A percentile compares a stretch with the other conserved stretches of the same genome.
Conservation (phyloP, 2,113 vertebrate genomes). For the Symphodus melops region DNA sequence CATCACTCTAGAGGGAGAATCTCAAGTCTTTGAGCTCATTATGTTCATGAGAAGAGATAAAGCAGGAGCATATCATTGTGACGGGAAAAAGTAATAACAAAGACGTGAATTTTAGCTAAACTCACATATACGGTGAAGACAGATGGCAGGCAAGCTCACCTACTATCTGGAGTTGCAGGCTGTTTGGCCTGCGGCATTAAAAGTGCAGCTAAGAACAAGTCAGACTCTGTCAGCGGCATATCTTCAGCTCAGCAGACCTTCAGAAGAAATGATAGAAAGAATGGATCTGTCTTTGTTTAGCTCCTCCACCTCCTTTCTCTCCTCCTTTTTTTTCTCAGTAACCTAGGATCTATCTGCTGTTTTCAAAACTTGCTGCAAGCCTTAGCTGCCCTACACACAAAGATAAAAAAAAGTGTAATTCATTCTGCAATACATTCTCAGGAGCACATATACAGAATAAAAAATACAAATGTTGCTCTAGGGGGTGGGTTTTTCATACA, state of each 20-base stretch:
- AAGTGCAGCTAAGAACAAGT: slow-evolving; percentile 58
- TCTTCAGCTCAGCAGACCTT: slow-evolving; percentile 70
- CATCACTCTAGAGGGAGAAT: slow-evolving; percentile 47
- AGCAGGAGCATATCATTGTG: slow-evolving; percentile 59
- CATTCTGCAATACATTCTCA: slow-evolving; percentile 29
- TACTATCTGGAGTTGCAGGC: slow-evolving; percentile 70
- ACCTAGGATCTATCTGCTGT: slow-evolving; percentile 59
- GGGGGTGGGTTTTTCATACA: slow-evolving; percentile 27
- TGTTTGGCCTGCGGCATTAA: slow-evolving; percentile 66
- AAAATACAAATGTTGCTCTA: slow-evolving; percentile 39
- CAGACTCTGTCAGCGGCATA: slow-evolving; percentile 57
- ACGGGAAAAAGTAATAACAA: slow-evolving; percentile 58
- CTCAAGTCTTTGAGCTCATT: slow-evolving; percentile 74
- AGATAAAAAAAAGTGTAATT: background rate
- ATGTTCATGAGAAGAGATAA: slow-evolving; percentile 68
- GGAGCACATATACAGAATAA: slow-evolving; percentile 22
- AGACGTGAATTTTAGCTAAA: slow-evolving; percentile 67
- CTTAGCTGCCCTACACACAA: slow-evolving; percentile 33
- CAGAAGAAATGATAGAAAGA: slow-evolving; percentile 56
- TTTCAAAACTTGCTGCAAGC: slow-evolving; percentile 22
- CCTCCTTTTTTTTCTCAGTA: slow-evolving; percentile 25
- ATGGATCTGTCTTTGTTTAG: slow-evolving; percentile 67
- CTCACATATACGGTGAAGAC: slow-evolving; percentile 56
- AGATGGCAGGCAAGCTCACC: slow-evolving; percentile 54
- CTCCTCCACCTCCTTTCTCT: slow-evolving; percentile 40